phyloP scores from a whole-genome alignment of 2,113 vertebrate genomes.

The Nansenia antarctica region DNA sequence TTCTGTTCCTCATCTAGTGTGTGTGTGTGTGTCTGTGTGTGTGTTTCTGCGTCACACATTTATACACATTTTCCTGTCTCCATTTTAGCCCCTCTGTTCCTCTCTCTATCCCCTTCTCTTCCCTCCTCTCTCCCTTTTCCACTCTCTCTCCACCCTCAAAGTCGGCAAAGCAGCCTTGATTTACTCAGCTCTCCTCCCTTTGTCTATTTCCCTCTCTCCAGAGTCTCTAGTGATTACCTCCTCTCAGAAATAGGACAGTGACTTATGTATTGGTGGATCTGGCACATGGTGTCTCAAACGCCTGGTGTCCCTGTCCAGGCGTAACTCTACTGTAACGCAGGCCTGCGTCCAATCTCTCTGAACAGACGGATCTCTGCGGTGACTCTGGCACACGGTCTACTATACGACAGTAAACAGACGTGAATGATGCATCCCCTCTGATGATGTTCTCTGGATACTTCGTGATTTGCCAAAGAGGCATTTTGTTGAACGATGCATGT shows the following conservation, averaged over 20 bases:
- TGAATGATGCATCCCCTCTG: no score
- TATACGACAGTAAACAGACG: no score
- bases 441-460: no score
- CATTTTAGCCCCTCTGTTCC: neutral
- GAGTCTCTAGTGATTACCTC: neutral
- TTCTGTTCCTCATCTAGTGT: slow-evolving; percentile 1
- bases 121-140: neutral
- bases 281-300: neutral
- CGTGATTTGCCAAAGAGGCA: neutral
- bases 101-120: no score
- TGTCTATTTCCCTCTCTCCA: neutral
- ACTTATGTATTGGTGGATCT: neutral
- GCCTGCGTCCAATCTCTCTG: no score
- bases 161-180: neutral
- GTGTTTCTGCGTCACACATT: neutral
- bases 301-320: no score
- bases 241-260: neutral
- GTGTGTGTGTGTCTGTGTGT: neutral
- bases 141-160: neutral
- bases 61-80: neutral
- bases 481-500: neutral
- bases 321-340: no score
- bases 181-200: neutral
- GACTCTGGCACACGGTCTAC: no score
- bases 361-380: no score